A percentile compares a stretch with the other conserved stretches of the same genome.
Conservation (phyloP, 2,113 vertebrate species). For the Maccullochella peelii region DNA sequence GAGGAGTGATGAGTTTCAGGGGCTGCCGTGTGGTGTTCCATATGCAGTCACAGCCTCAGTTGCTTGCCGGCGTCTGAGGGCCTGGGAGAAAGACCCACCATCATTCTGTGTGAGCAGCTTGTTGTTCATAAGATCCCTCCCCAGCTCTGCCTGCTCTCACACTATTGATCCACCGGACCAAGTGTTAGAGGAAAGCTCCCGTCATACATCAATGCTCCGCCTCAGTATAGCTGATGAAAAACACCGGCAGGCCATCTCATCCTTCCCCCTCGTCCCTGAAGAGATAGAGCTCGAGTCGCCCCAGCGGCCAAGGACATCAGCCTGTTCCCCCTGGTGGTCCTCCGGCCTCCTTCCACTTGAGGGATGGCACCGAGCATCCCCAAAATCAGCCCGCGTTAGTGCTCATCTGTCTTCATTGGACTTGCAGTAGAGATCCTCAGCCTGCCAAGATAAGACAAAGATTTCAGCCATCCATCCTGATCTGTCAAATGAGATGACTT, state of each 20-base stretch:
- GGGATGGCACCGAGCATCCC: constrained; percentile 10
- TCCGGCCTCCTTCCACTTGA: constrained; percentile 36
- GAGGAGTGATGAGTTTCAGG: constrained; percentile 35
- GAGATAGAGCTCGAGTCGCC: constrained; percentile 17
- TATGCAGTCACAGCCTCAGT: constrained; percentile 54
- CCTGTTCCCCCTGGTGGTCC: constrained; percentile 11
- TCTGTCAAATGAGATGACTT: constrained; percentile 55
- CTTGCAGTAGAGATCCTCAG: constrained; percentile 48
- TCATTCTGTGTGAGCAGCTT: constrained; percentile 51
- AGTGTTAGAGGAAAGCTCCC: constrained; percentile 34
- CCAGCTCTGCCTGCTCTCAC: constrained; percentile 18
- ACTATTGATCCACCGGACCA: constrained; percentile 62
- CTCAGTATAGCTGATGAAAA: constrained; percentile 58
- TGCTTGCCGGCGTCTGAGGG: constrained; percentile 23
- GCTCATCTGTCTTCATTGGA: constrained; percentile 71
- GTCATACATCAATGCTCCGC: constrained; percentile 61
- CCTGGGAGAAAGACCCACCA: constrained; percentile 27
- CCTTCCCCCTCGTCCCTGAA: constrained; percentile 17
- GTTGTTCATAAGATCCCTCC: constrained; percentile 32
- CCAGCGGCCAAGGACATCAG: constrained; percentile 62
- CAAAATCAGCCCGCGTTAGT: constrained; percentile 56
- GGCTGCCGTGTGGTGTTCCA: constrained; percentile 46
- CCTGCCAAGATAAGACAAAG: constrained; percentile 47
- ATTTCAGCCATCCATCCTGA: constrained; percentile 69
- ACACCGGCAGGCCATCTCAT: constrained; percentile 32